phyloP scores from a whole-genome alignment of 2,888 invertebrate genomes.

The Nyleta sp. region DNA sequence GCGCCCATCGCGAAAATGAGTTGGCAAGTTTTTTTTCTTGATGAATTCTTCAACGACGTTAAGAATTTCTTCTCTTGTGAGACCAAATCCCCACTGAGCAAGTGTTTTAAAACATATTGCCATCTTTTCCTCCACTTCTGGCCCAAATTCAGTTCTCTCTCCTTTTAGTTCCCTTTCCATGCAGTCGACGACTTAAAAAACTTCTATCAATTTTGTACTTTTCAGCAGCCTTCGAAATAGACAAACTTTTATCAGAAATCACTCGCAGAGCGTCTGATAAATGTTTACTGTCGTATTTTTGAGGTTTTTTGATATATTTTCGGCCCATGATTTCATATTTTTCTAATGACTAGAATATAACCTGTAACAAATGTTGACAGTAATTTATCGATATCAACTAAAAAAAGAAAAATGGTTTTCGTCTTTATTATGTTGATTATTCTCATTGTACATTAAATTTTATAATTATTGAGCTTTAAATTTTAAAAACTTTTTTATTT shows the following conservation, averaged over 20 bases:
- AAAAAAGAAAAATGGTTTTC: background rate
- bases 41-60: conserved; percentile 19
- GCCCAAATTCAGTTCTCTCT: too few species aligned
- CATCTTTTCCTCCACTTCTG: too few species aligned
- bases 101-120: conserved; percentile 25
- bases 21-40: conserved; percentile 1
- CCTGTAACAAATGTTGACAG: too few species aligned
- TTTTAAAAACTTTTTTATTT: conserved; percentile 6
- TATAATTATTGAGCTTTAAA: conserved; percentile 7
- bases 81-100: conserved; percentile 16
- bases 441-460: background rate
- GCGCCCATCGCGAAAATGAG: background rate
- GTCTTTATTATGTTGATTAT: background rate
- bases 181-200: conserved; percentile 23
- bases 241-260: too few species aligned
- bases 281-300: conserved; percentile 15
- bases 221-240: conserved; percentile 5
- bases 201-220: conserved; percentile 31
- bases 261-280: too few species aligned
- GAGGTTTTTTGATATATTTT: background rate
- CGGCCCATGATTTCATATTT: background rate
- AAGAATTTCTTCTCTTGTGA: background rate
- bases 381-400: too few species aligned
- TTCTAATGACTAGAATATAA: too few species aligned
- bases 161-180: conserved; percentile 19